phyloP scores from a whole-genome alignment of 2,888 invertebrate species.

The Campopleginae sp. region DNA sequence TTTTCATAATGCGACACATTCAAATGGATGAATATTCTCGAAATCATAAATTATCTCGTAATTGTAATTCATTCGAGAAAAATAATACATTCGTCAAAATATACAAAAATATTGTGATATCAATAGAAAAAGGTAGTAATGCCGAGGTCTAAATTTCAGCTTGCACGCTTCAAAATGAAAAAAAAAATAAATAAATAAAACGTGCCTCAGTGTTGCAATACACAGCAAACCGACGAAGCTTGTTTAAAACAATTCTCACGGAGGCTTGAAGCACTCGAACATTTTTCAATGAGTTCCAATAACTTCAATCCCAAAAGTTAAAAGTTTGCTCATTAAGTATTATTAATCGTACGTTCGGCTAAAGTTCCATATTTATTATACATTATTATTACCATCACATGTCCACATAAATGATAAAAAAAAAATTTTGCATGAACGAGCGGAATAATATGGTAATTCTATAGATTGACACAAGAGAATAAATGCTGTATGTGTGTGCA shows the following conservation, averaged over 20 bases:
- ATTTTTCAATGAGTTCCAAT: conserved; percentile 8
- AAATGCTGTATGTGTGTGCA: conserved; percentile 19
- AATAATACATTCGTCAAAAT: not conserved
- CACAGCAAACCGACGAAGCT: not conserved
- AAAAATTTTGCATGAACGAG: not conserved
- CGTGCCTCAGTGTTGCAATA: not conserved
- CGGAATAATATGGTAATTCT: not conserved
- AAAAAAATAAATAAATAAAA: not conserved
- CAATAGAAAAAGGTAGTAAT: not conserved
- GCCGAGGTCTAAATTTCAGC: not conserved
- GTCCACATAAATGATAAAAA: not conserved
- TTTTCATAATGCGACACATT: not conserved
- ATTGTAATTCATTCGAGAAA: not conserved
- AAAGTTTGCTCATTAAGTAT: not conserved
- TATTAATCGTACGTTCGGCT: not conserved
- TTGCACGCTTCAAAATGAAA: not conserved
- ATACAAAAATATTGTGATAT: not conserved
- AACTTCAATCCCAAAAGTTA: not conserved
- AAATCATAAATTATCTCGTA: not conserved
- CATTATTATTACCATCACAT: not conserved
- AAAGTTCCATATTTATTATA: not conserved
- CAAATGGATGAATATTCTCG: not conserved
- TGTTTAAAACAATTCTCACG: not conserved
- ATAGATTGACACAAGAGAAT: not conserved
- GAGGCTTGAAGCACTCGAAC: not conserved